Conservation (phyloP, 2,113 vertebrate species). For the Scolopax mira region DNA sequence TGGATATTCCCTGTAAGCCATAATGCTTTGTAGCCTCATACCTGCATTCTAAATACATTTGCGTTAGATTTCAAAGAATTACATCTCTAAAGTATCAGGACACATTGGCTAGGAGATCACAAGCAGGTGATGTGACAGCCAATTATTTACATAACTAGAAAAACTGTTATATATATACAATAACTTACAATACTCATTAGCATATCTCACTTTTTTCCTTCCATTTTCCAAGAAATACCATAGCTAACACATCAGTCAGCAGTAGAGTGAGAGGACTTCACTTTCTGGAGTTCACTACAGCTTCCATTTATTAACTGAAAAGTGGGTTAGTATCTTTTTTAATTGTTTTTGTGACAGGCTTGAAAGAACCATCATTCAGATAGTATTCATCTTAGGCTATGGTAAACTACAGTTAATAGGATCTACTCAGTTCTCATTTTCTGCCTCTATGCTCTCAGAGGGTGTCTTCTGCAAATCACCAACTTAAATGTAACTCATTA, state of each 20-base stretch:
- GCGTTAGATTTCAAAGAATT: neutral
- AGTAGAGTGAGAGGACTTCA: neutral
- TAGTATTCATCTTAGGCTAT: neutral
- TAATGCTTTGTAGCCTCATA: neutral
- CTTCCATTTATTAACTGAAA: neutral
- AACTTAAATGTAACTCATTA: neutral
- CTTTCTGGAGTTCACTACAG: neutral
- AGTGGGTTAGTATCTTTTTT: neutral
- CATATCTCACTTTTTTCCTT: neutral
- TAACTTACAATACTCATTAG: neutral
- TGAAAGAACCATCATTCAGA: neutral
- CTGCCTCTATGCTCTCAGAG: neutral
- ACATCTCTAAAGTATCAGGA: neutral
- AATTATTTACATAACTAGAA: neutral
- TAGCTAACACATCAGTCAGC: neutral
- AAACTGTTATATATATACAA: neutral
- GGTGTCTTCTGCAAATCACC: neutral
- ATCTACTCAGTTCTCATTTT: neutral
- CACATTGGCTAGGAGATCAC: neutral
- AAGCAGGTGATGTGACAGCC: neutral
- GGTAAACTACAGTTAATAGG: neutral
- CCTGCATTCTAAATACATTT: neutral
- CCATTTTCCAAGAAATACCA: neutral
- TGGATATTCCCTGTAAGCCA: neutral
- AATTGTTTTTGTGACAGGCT: neutral